Conservation (phyloP, 2,888 invertebrate species). For the Pelosia muscerda region DNA sequence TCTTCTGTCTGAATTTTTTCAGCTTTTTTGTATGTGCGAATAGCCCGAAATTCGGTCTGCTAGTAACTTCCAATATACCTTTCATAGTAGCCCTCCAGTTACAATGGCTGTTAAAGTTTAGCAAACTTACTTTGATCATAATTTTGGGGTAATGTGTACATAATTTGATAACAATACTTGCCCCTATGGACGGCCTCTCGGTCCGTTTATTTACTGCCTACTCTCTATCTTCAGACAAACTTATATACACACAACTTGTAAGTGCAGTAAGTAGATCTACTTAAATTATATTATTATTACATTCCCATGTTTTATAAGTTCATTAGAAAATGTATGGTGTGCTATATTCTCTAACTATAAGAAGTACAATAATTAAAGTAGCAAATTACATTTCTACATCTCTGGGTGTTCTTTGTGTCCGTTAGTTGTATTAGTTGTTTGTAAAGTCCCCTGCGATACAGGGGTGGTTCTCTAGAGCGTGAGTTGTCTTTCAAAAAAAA, state of each 20-base stretch:
- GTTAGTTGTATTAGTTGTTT: too few species aligned
- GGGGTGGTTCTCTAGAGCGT: too few species aligned
- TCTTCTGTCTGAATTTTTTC: too few species aligned
- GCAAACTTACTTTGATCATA: conserved; percentile 9
- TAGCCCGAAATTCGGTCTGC: too few species aligned
- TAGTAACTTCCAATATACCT: neutral
- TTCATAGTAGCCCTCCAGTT: neutral
- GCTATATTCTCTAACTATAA: neutral
- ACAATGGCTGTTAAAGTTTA: neutral
- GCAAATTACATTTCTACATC: too few species aligned
- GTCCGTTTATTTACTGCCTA: neutral
- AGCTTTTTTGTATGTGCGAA: too few species aligned
- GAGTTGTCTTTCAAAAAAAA: too few species aligned
- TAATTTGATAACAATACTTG: conserved; percentile 12
- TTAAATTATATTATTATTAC: neutral
- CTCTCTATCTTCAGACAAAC: neutral
- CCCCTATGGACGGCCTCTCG: conserved; percentile 3
- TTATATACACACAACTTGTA: neutral
- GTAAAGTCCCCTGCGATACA: too few species aligned
- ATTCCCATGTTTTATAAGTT: neutral
- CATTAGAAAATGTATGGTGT: neutral
- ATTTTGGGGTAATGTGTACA: conserved; percentile 3
- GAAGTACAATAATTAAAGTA: neutral
- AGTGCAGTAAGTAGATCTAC: neutral
- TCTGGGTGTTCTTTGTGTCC: too few species aligned